A percentile compares a stretch with the other conserved stretches of the same genome.
Conservation (phyloP, 1,140 invertebrate genomes). For the Oncopodura yosiiana region DNA sequence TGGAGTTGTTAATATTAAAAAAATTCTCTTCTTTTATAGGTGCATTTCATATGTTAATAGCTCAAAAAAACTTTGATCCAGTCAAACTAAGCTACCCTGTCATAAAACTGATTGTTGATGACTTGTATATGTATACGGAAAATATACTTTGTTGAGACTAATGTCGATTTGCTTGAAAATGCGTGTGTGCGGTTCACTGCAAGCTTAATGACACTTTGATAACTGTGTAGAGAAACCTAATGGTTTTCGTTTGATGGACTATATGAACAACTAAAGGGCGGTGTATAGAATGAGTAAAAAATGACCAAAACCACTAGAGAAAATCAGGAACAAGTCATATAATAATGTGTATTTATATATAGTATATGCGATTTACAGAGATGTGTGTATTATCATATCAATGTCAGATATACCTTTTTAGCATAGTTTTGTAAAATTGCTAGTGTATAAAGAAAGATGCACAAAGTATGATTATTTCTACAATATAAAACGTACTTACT, state of each 20-base stretch:
- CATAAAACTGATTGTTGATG: slow-evolving; percentile 28
- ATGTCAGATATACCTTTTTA: too few species aligned
- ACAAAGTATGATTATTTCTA: slow-evolving; percentile 5
- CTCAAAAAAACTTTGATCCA: slow-evolving; percentile 20
- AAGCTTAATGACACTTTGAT: slow-evolving; percentile 29
- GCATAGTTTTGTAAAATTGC: too few species aligned
- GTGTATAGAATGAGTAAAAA: too few species aligned
- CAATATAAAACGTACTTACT: slow-evolving; percentile 11
- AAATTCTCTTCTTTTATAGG: slow-evolving; percentile 17
- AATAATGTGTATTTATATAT: too few species aligned
- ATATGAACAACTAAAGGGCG: too few species aligned
- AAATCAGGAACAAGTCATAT: too few species aligned
- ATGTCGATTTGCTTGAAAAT: slow-evolving; percentile 18
- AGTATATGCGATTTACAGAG: too few species aligned
- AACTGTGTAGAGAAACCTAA: too few species aligned
- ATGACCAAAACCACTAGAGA: too few species aligned
- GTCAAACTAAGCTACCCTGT: slow-evolving; percentile 16
- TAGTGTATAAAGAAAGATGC: too few species aligned
- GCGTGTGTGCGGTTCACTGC: slow-evolving; percentile 19
- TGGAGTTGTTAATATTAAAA: slow-evolving; percentile 26
- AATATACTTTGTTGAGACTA: background rate
- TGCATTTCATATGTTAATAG: slow-evolving; percentile 28
- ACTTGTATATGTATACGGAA: background rate
- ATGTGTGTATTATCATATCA: too few species aligned
- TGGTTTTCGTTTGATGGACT: too few species aligned